A percentile compares a stretch with the other conserved stretches of the same genome.
phyloP scores from a whole-genome alignment of 1,140 invertebrate species.

The Rhopalosiphum padi region DNA sequence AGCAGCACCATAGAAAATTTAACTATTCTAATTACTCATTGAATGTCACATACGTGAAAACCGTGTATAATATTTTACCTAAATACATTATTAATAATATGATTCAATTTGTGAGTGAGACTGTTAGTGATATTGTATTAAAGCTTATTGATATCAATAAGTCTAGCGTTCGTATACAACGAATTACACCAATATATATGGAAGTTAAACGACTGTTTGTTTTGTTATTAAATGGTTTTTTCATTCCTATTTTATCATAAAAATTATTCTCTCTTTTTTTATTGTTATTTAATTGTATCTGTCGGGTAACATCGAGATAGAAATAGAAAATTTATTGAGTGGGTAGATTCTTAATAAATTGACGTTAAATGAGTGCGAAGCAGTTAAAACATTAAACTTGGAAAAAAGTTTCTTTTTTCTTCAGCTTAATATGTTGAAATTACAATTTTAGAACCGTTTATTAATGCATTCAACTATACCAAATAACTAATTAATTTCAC shows the following conservation, averaged over 20 bases:
- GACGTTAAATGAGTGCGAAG: background rate
- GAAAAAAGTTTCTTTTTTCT: background rate
- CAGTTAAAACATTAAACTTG: background rate
- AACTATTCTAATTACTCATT: background rate
- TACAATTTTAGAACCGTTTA: constrained; percentile 5
- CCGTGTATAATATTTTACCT: background rate
- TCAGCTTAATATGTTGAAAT: background rate
- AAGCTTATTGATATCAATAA: background rate
- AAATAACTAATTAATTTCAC: constrained; percentile 29
- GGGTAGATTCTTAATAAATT: background rate
- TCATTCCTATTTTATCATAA: background rate
- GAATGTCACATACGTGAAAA: background rate
- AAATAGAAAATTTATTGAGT: background rate
- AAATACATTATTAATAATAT: background rate
- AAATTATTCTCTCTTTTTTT: background rate
- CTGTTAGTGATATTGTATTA: background rate
- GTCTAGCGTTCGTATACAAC: background rate
- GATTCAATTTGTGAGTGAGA: background rate
- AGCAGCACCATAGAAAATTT: background rate
- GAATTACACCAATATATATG: background rate
- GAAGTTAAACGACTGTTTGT: background rate
- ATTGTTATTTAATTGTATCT: background rate
- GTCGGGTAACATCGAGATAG: background rate
- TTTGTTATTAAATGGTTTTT: background rate
- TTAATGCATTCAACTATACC: constrained; percentile 10